Evolutionary conservation across 2,888 invertebrate species (phyloP).

Genomic region (Drosophila atripex): DNA sequence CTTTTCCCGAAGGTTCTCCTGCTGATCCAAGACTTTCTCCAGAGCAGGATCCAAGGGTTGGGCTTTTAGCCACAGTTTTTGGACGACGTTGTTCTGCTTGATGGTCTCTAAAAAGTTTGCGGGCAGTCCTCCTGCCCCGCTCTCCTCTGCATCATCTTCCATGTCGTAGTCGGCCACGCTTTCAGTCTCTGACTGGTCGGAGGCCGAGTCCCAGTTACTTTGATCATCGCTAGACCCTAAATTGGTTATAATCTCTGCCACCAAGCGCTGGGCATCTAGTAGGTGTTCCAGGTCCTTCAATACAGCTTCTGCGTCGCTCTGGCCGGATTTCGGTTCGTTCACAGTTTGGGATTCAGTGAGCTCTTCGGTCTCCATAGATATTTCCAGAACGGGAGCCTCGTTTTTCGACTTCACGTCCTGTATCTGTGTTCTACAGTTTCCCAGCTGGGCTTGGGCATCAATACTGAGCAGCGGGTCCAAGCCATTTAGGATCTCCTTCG

Average conservation of each 20-base stretch:
- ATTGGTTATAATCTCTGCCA: slow-evolving; percentile 89
- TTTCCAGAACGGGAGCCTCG: slow-evolving; percentile 35
- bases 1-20: slow-evolving; percentile 78
- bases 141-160: slow-evolving; percentile 64
- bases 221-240: slow-evolving; percentile 86
- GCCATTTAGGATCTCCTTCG: slow-evolving; percentile 85
- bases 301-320: slow-evolving; percentile 83
- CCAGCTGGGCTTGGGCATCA: slow-evolving; percentile 85
- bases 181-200: slow-evolving; percentile 84
- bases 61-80: slow-evolving; percentile 87
- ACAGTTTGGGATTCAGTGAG: slow-evolving; percentile 15
- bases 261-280: slow-evolving; percentile 88
- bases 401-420: slow-evolving; percentile 73
- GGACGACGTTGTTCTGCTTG: slow-evolving; percentile 86
- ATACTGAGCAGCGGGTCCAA: slow-evolving; percentile 85
- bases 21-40: slow-evolving; percentile 85
- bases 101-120: slow-evolving; percentile 87
- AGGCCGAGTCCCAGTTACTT: slow-evolving; percentile 84
- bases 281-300: slow-evolving; percentile 85
- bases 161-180: slow-evolving; percentile 83
- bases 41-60: slow-evolving; percentile 85
- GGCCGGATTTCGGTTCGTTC: slow-evolving; percentile 11
- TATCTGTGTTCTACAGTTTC: slow-evolving; percentile 6
- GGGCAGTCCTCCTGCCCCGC: slow-evolving; percentile 85
- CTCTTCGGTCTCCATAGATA: slow-evolving; percentile 45